phyloP scores from a whole-genome alignment of 1,140 invertebrate genomes.

The Drosophila varians region DNA sequence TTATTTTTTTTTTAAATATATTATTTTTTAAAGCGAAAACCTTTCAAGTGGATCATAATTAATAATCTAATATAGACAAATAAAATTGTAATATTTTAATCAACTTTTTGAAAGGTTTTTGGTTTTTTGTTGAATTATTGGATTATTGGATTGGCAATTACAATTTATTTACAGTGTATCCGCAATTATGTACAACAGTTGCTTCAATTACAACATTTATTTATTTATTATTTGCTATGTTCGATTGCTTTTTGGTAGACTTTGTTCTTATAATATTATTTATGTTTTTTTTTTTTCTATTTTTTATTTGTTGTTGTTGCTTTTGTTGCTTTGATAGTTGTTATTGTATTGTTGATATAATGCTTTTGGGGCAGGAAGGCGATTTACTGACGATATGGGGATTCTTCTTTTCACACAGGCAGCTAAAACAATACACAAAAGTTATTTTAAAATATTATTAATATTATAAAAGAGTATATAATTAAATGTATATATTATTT shows the following conservation, averaged over 20 bases:
- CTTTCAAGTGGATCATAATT: neutral
- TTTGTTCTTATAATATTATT: conserved; percentile 1
- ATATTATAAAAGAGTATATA: neutral
- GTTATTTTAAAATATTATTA: neutral
- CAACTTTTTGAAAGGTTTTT: neutral
- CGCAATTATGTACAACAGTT: conserved; percentile 28
- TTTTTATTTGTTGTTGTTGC: conserved; percentile 20
- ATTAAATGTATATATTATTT: too few relatives aligned
- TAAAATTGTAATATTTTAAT: too few relatives aligned
- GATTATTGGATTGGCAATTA: neutral
- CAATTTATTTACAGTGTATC: conserved; percentile 36
- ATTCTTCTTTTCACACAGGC: conserved; percentile 15
- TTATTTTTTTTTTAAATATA: too few relatives aligned
- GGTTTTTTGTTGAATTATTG: neutral
- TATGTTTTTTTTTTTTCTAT: conserved; percentile 16
- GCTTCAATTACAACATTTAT: conserved; percentile 19
- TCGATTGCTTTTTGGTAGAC: conserved; percentile 37
- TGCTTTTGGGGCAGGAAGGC: conserved; percentile 44
- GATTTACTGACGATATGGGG: conserved; percentile 34
- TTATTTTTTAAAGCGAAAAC: conserved; percentile 11
- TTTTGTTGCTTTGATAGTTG: conserved; percentile 8
- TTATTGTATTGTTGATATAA: conserved; percentile 24
- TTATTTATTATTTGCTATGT: conserved; percentile 13
- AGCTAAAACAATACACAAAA: conserved; percentile 8
- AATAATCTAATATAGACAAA: too few relatives aligned